Conservation (phyloP, 37 sponge, comb jelly and placozoan genomes). For the Tethya wilhelma region DNA sequence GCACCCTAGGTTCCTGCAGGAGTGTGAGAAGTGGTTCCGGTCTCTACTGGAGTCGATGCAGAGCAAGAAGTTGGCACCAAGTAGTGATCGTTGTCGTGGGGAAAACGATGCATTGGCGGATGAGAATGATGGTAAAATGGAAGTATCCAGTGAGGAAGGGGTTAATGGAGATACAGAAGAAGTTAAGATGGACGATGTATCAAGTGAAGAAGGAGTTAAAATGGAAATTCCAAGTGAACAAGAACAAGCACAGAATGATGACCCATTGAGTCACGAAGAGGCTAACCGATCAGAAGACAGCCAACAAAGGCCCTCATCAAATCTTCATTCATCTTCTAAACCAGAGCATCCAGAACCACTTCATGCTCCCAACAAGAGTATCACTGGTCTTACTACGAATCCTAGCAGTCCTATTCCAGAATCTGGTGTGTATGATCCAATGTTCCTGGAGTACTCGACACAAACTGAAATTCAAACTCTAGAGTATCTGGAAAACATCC, state of each 20-base stretch:
- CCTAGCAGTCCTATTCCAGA: no score
- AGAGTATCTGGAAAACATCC: slow-evolving; percentile 46
- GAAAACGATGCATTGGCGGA: neutral
- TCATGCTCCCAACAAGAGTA: no score
- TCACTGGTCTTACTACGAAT: no score
- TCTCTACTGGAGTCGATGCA: neutral
- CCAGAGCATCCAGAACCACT: no score
- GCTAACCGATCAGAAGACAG: no score
- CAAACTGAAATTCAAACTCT: slow-evolving; percentile 4
- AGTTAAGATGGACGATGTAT: neutral
- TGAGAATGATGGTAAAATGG: neutral
- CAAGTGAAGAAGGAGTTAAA: neutral
- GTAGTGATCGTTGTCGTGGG: no score
- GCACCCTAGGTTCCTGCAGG: slow-evolving; percentile 7
- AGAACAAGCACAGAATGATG: no score
- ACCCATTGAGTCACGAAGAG: no score
- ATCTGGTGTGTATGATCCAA: slow-evolving; percentile 16
- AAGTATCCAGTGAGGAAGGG: neutral
- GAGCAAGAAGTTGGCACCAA: neutral
- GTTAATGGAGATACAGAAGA: neutral
- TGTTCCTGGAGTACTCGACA: neutral
- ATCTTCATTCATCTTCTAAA: no score
- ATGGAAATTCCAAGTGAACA: no score
- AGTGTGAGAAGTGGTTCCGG: neutral
- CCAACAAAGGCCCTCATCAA: no score